Evolutionary conservation across 2,888 invertebrate genomes (phyloP), one percentile per base, ranked within the genome.

Genomic region (Glyphotaelius pellucidus): DNA sequence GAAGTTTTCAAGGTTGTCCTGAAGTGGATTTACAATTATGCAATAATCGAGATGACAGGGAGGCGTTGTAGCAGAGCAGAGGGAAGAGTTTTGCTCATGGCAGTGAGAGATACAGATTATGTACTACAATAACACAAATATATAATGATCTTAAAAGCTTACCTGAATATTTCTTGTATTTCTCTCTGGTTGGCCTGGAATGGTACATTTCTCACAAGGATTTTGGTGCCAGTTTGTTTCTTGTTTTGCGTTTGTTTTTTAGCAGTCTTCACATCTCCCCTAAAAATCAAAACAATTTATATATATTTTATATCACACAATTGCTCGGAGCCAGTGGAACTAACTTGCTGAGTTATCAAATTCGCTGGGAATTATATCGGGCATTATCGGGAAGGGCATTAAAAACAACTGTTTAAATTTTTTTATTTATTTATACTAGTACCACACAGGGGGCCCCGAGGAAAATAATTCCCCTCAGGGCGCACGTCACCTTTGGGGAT

Each of bases 191-290:
- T 98, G 0, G 99, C 99, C 96, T 99, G 98, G 96, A 99, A 99
- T 0, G 99, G 99, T 94, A 99, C 97, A 95, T 99, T 99, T 93
- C 98, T 96, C 0, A 99, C 98, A 9, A 99, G 96, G 93, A 99
- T 98, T 96, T 99, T 99, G 0, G 98, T 97, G 30, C 98, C 98
- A 83, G 97, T 98, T 95, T 98, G 98, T 94, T 96, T 95, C 0
- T 96, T 96, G 25, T 96, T 95, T 93, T 97, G 97, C 31, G 96
- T 95, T 67, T 95, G 95, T 94, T 98, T 98, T 94, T 97, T 97
- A 7, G 96, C 94, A 38, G 96, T 95, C 94, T 96, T 96, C 0
- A 97, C 96, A 93, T 97, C 97, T 94, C 96, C 96, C 93, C 98
- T 98, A 95, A 52, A 96, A 95, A n/a, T 9, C 3, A 85, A 31